Conservation (phyloP, 2,113 vertebrate species). For the Bothrops jararaca region DNA sequence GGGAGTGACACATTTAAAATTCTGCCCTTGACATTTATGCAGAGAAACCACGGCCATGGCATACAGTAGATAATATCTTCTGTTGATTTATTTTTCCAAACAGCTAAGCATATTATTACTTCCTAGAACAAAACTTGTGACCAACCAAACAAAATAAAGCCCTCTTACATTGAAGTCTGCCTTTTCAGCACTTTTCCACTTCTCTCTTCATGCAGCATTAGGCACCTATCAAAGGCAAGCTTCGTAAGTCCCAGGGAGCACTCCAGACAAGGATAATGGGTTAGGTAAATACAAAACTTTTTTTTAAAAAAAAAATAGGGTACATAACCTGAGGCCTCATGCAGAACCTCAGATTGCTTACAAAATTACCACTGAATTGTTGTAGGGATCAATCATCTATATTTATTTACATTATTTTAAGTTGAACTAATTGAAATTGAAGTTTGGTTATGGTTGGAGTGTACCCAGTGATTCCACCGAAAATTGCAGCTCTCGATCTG, state of each 20-base stretch:
- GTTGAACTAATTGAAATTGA: neutral
- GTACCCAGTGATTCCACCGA: neutral
- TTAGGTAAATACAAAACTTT: neutral
- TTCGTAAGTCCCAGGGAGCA: neutral
- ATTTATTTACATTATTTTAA: neutral
- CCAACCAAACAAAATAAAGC: constrained; percentile 12
- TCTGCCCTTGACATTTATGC: constrained; percentile 40
- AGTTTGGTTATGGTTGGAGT: neutral
- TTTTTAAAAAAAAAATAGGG: neutral
- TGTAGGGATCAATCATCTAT: neutral
- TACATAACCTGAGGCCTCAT: neutral
- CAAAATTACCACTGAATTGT: neutral
- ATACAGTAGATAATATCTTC: neutral
- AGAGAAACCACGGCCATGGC: constrained; percentile 26
- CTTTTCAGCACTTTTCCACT: neutral
- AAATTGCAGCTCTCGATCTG: neutral
- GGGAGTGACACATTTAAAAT: constrained; percentile 20
- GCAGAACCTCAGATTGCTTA: neutral
- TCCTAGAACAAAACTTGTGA: neutral
- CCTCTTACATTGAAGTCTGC: neutral
- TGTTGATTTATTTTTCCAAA: constrained; percentile 28
- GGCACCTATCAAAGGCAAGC: neutral
- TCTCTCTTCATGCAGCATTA: neutral
- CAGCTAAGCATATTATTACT: neutral
- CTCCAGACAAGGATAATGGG: neutral